phyloP scores from a whole-genome alignment of 2,113 vertebrate species.

The Lepisosteus osseus region DNA sequence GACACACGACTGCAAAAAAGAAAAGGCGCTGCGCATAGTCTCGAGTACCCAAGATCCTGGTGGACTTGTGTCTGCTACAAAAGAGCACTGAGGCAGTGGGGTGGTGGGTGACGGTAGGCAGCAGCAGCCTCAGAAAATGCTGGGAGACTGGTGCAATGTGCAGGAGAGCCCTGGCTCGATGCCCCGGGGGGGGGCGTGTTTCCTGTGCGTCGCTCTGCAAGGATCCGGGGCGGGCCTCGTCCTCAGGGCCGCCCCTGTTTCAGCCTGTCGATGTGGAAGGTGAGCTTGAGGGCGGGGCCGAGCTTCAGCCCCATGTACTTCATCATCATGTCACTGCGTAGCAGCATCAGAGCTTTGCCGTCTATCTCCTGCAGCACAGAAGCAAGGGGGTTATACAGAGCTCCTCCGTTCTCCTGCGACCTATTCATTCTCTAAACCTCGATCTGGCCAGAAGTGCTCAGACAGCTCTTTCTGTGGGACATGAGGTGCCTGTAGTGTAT shows the following conservation, averaged over 20 bases:
- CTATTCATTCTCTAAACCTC: too few relatives aligned
- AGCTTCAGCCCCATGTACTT: conserved; percentile 98
- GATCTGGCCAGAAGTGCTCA: too few relatives aligned
- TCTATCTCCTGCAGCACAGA: conserved; percentile 79
- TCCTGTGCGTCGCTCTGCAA: not conserved
- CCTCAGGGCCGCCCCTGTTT: conserved; percentile 83
- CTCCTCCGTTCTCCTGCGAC: too few relatives aligned
- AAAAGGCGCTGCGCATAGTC: conserved; percentile 20
- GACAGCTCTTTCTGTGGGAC: too few relatives aligned
- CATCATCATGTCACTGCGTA: conserved; percentile 92
- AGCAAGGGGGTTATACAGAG: not conserved
- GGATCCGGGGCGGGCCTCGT: conserved; percentile 5
- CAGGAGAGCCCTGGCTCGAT: conserved; percentile 37
- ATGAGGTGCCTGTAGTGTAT: too few relatives aligned
- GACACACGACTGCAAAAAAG: conserved; percentile 5
- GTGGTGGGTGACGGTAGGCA: not conserved
- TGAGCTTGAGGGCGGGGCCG: conserved; percentile 93
- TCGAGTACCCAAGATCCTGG: conserved; percentile 49
- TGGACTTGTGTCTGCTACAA: conserved; percentile 56
- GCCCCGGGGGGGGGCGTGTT: conserved; percentile 35
- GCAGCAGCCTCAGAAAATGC: conserved; percentile 34
- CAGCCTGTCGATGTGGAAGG: conserved; percentile 94
- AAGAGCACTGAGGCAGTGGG: conserved; percentile 24
- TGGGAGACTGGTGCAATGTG: conserved; percentile 25
- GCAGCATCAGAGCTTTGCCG: conserved; percentile 82